A percentile compares a stretch with the other conserved stretches of the same genome.
These are phyloP conservation scores for Ceratoteleas bidentatus DNA, from an alignment of 1,140 invertebrate genomes.

Conservation along the genomic window DNA sequence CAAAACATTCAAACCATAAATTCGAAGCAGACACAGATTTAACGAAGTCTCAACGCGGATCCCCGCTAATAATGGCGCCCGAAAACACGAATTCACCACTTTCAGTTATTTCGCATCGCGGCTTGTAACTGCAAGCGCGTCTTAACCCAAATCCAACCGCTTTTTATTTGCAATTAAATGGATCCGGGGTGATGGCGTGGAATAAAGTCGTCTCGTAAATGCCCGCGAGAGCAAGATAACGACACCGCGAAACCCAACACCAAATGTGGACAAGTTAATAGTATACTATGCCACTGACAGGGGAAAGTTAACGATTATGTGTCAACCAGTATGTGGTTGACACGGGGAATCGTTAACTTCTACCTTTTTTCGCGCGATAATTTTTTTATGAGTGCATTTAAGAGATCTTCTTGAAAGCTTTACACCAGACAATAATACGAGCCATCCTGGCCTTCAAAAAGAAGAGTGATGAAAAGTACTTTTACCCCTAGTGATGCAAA, in stretches of 20 bases:
- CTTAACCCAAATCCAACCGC: conserved; percentile 49
- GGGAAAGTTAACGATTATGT: too few species aligned
- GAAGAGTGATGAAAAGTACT: too few species aligned
- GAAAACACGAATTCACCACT: conserved; percentile 16
- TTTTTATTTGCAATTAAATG: conserved; percentile 65
- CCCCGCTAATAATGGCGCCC: not conserved
- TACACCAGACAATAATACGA: too few species aligned
- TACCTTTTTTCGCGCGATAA: too few species aligned
- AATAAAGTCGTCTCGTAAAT: conserved; percentile 64
- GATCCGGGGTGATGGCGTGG: conserved; percentile 54
- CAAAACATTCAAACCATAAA: not conserved
- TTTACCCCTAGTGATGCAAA: too few species aligned
- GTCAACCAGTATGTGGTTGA: too few species aligned
- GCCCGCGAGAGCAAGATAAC: conserved; percentile 49
- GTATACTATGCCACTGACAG: too few species aligned
- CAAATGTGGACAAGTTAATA: conserved; percentile 59
- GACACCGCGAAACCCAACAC: conserved; percentile 47
- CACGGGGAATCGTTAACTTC: too few species aligned
- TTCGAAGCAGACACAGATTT: not conserved
- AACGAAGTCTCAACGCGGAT: conserved; percentile 1
- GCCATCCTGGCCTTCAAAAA: too few species aligned
- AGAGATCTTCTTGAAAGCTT: too few species aligned
- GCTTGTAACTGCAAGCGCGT: conserved; percentile 29
- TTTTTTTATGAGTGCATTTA: too few species aligned
- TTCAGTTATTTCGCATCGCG: conserved; percentile 34